A percentile compares a stretch with the other conserved stretches of the same genome.
These are phyloP conservation scores for Aricia artaxerxes DNA, from an alignment of 2,888 invertebrate species.

Conservation along the genomic window DNA sequence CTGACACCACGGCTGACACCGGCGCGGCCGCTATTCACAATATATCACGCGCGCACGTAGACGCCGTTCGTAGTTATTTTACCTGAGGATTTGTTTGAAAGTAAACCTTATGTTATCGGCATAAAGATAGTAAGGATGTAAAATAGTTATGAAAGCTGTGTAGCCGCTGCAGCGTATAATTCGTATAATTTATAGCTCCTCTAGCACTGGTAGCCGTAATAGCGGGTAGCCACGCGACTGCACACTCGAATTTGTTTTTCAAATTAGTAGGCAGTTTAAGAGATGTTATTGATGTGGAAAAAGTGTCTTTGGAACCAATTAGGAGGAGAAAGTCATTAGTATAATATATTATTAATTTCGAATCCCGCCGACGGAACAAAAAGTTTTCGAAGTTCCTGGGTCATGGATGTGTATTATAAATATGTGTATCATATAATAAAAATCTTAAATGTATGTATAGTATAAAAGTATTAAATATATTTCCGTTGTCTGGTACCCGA, in stretches of 20 bases:
- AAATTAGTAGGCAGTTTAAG: not conserved
- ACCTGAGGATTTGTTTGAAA: not conserved
- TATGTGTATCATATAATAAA: no score
- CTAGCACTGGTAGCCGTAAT: constrained; percentile 73
- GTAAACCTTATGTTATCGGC: not conserved
- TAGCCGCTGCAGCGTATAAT: constrained; percentile 68
- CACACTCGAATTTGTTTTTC: constrained; percentile 49
- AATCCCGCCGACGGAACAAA: no score
- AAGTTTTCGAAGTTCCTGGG: no score
- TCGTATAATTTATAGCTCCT: constrained; percentile 74
- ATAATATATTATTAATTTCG: not conserved
- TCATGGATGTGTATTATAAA: no score
- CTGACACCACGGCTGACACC: constrained; percentile 63
- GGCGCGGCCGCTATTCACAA: constrained; percentile 59
- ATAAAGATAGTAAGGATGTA: not conserved
- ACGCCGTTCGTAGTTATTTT: constrained; percentile 24
- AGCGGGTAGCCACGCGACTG: constrained; percentile 76
- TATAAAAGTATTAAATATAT: no score
- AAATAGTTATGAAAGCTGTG: not conserved
- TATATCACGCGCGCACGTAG: constrained; percentile 72
- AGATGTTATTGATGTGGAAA: constrained; percentile 14
- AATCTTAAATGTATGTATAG: no score
- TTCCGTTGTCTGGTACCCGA: no score
- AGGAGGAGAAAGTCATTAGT: not conserved
- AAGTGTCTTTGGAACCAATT: not conserved